Percentiles rank a stretch among this genome's conserved stretches.
Evolutionary conservation across 2,113 vertebrate species (phyloP).

Genomic region (Phoenicopterus ruber): DNA sequence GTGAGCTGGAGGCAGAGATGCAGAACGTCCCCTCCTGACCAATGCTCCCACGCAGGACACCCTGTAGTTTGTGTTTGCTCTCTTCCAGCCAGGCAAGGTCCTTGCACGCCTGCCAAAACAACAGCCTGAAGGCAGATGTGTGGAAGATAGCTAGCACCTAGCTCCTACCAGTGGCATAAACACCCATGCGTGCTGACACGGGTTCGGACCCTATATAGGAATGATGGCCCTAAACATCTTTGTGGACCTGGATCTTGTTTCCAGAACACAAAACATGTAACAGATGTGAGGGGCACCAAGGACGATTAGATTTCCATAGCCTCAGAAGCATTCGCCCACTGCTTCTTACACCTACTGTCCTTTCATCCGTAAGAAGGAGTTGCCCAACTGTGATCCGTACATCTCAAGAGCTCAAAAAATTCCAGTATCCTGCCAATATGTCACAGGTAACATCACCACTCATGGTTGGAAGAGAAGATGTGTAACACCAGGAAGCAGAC

Average conservation of each 20-base stretch:
- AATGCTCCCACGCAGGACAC: neutral
- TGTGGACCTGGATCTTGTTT: neutral
- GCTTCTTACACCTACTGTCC: neutral
- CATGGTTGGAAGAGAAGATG: neutral
- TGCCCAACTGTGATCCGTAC: neutral
- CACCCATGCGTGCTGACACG: neutral
- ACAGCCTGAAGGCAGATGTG: neutral
- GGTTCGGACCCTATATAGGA: neutral
- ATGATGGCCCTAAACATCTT: neutral
- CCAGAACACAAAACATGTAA: neutral
- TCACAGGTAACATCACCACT: neutral
- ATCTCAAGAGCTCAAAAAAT: neutral
- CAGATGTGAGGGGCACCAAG: neutral
- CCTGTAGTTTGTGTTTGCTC: neutral
- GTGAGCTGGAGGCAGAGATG: neutral
- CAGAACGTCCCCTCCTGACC: neutral
- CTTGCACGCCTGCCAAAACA: neutral
- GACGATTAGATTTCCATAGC: neutral
- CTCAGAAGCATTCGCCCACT: neutral
- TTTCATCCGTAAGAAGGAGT: neutral
- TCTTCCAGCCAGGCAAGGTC: neutral
- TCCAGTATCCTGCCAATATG: neutral
- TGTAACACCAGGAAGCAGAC: neutral
- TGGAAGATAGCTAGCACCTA: neutral
- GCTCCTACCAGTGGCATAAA: neutral